A percentile compares a stretch with the other conserved stretches of the same genome.
These are phyloP conservation scores for Resseliella maxima DNA, from an alignment of 2,888 invertebrate genomes.

Conservation along the genomic window DNA sequence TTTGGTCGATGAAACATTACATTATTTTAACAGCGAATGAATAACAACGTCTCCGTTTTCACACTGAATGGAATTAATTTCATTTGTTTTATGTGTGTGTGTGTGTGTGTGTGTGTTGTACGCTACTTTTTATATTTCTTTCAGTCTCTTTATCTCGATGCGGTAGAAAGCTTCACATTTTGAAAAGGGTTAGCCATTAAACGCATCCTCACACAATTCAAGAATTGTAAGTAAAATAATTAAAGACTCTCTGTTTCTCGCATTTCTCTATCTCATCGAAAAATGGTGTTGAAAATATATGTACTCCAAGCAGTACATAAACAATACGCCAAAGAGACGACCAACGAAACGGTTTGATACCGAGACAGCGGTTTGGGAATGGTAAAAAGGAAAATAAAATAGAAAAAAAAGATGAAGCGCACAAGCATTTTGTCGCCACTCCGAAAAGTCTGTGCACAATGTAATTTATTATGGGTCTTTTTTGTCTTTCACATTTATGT, in stretches of 20 bases:
- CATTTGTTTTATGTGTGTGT: neutral
- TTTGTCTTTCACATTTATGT: neutral
- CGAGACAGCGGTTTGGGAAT: neutral
- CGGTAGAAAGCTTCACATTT: neutral
- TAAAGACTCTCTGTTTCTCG: neutral
- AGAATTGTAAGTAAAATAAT: slow-evolving; percentile 40
- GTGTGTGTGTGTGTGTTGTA: too few relatives aligned
- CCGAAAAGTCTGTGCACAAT: slow-evolving; percentile 54
- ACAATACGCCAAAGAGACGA: neutral
- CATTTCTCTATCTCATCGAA: neutral
- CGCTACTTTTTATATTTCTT: neutral
- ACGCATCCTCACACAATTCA: slow-evolving; percentile 51
- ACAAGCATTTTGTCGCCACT: slow-evolving; percentile 35
- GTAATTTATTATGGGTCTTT: slow-evolving; percentile 34
- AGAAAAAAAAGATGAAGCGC: neutral
- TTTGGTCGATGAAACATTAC: neutral
- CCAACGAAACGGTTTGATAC: neutral
- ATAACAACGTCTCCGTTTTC: neutral
- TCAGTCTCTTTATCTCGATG: neutral
- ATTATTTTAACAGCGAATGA: neutral
- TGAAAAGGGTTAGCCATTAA: slow-evolving; percentile 51
- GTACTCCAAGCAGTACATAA: neutral
- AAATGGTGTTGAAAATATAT: neutral
- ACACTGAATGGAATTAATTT: neutral
- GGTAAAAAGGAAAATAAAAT: neutral